Evolutionary conservation across 2,888 invertebrate species (phyloP).

Genomic region (Agrotis ipsilon): DNA sequence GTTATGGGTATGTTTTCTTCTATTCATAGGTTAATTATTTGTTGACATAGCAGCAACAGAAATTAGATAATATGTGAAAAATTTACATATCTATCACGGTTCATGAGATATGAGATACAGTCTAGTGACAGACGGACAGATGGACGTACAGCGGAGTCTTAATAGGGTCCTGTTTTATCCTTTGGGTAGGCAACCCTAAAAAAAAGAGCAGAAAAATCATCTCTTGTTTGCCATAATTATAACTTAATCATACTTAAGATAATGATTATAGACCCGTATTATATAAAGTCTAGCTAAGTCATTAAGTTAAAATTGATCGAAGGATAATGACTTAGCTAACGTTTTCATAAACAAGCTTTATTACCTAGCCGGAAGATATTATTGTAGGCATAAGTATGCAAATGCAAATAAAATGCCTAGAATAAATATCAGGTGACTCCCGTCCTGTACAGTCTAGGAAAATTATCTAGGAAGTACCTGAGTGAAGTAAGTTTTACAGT

Average conservation of each 20-base stretch:
- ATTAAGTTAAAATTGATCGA: constrained; percentile 53
- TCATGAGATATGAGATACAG: too few species aligned
- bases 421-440: constrained; percentile 40
- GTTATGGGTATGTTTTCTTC: too few species aligned
- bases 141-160: too few species aligned
- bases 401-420: constrained; percentile 48
- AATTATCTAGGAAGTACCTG: constrained; percentile 14
- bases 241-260: not conserved
- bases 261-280: constrained; percentile 13
- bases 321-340: constrained; percentile 47
- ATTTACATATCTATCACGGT: too few species aligned
- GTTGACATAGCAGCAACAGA: too few species aligned
- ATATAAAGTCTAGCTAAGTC: constrained; percentile 15
- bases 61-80: too few species aligned
- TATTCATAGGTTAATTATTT: too few species aligned
- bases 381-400: constrained; percentile 50
- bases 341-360: constrained; percentile 54
- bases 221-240: not conserved
- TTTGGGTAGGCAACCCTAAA: not conserved
- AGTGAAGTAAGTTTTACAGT: constrained; percentile 15
- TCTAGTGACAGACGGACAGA: too few species aligned
- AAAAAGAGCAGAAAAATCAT: not conserved
- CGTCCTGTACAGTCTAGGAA: constrained; percentile 15
- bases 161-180: too few species aligned
- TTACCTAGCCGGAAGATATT: constrained; percentile 58